Conservation (phyloP, 2,113 vertebrate species). For the Chamaea fasciata region DNA sequence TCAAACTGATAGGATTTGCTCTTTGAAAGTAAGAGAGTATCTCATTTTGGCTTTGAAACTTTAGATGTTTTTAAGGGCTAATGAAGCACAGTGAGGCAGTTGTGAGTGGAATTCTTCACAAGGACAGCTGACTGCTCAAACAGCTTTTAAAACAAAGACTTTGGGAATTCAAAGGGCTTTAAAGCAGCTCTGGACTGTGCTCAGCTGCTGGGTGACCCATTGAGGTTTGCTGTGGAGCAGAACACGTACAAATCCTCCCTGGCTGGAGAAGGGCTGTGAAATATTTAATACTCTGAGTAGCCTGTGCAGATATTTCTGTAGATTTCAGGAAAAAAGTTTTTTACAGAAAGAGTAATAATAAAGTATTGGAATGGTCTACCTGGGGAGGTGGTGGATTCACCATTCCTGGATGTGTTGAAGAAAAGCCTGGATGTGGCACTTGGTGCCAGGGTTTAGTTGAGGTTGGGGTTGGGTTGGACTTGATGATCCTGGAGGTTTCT, state of each 20-base stretch:
- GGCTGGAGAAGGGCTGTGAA: conserved; percentile 42
- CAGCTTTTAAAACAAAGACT: background rate
- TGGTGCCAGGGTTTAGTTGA: too few species aligned
- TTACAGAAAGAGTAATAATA: too few species aligned
- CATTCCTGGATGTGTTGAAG: too few species aligned
- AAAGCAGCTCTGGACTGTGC: background rate
- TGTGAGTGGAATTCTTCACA: background rate
- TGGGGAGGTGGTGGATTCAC: too few species aligned
- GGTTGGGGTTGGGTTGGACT: too few species aligned
- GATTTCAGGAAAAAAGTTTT: too few species aligned
- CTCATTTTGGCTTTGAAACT: background rate
- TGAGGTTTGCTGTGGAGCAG: conserved; percentile 22
- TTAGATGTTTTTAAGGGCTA: background rate
- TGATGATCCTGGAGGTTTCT: too few species aligned
- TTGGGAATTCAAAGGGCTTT: background rate
- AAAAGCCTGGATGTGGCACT: too few species aligned
- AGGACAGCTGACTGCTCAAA: background rate
- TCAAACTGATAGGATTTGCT: background rate
- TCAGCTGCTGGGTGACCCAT: background rate
- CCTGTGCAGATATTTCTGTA: conserved; percentile 16
- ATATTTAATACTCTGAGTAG: background rate
- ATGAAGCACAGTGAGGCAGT: background rate
- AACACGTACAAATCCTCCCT: background rate
- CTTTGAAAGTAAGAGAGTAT: background rate
- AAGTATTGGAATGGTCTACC: too few species aligned